Evolutionary conservation across 2,888 invertebrate species (phyloP).

Genomic region (Rhamphomyia laevipes): DNA sequence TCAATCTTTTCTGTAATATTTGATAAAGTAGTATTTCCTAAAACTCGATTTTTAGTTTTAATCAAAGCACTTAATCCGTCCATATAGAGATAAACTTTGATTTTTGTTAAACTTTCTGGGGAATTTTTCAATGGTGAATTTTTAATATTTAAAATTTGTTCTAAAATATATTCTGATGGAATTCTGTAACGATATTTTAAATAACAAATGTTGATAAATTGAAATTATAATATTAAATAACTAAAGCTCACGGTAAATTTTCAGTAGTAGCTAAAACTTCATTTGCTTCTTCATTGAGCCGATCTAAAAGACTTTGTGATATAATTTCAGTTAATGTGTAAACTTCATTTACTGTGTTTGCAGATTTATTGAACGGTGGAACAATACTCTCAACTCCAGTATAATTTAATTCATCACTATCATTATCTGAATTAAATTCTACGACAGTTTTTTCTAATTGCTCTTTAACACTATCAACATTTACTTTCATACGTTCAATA

Average conservation of each 20-base stretch:
- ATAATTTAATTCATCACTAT: constrained; percentile 14
- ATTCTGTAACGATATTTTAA: constrained; percentile 23
- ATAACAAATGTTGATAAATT: background rate
- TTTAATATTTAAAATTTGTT: constrained; percentile 7
- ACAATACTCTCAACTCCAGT: constrained; percentile 21
- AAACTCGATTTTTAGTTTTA: constrained; percentile 19
- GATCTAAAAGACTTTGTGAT: constrained; percentile 23
- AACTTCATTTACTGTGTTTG: constrained; percentile 23
- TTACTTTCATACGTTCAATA: constrained; percentile 26
- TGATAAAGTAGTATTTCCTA: constrained; percentile 25
- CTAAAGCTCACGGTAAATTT: constrained; percentile 27
- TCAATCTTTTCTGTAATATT: constrained; percentile 33
- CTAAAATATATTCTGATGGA: constrained; percentile 23
- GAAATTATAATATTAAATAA: too few relatives aligned
- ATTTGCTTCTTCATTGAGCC: constrained; percentile 31
- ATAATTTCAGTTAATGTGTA: constrained; percentile 28
- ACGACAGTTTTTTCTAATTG: constrained; percentile 27
- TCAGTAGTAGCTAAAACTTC: constrained; percentile 21
- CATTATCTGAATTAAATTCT: constrained; percentile 12
- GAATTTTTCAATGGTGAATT: constrained; percentile 2
- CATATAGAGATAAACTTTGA: constrained; percentile 33
- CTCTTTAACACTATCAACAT: constrained; percentile 26
- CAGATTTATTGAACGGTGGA: constrained; percentile 26
- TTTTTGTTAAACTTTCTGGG: constrained; percentile 17
- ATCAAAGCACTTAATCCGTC: constrained; percentile 28